Evolutionary conservation across 2,888 invertebrate species (phyloP), one percentile per base, ranked within the genome.

Genomic region (Laspeyria flexula): DNA sequence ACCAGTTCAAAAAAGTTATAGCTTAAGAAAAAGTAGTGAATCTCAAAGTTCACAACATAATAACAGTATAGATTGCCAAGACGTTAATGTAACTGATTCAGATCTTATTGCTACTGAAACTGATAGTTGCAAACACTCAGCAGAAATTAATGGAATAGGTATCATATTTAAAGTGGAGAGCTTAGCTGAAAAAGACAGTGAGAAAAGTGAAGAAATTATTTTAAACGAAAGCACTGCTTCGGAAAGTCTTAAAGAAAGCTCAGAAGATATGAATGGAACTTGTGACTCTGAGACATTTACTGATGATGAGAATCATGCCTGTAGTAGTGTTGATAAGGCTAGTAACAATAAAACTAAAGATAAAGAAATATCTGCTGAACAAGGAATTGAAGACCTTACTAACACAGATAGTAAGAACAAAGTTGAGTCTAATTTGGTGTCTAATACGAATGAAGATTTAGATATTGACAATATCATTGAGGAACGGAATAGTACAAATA

Each of bases 11-110:
- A 83, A 75, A 42, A 70, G 73, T 45, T 79, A 81, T 62, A 77
- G 71, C 44, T 69, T 83, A 55, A 82, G 81, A 71, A 79, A 74
- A 54, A 73, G 75, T 44, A 55, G 68, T 57, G 85, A 84, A 79
- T 78, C 82, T 75, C 75, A 77, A 21, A 75, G 70, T 55, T 43
- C 34, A 55, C 67, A 31, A 55, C 81, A 83, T 63, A 77, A 83
- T 60, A 81, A 81, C 50, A 81, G 72, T 60, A 76, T 43, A 40
- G 37, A 11, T 49, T 42, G 45, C 48, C 39, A 37, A 30, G 7
- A 55, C n/a, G 33, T 34, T 18, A 31, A 31, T 18, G 18, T 45
- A 9, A 33, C 35, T 10, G 64, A 56, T 45, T 50, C 45, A 1
- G 59, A 60, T 35, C 40, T 52, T 1, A 60, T 37, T 21, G 60